Evolutionary conservation across 92 coral and sea anemone genomes (phyloP).

Genomic region (Bergia puertoricense): DNA sequence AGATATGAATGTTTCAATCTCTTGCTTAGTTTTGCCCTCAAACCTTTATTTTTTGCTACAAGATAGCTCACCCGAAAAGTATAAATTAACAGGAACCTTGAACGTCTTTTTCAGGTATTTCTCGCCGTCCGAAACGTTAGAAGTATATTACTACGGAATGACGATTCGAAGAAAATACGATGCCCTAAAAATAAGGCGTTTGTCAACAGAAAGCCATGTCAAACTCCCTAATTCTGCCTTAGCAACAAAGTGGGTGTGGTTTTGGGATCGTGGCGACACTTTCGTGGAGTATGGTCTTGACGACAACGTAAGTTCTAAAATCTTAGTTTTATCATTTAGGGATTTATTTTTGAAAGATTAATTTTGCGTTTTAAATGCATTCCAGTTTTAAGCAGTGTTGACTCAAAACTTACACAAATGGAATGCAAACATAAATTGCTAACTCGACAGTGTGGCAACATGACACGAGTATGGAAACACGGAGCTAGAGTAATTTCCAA

Average conservation of each 20-base stretch:
- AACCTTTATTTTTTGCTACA: not conserved
- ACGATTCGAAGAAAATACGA: not conserved
- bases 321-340: too few relatives aligned
- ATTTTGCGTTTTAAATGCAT: too few relatives aligned
- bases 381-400: too few relatives aligned
- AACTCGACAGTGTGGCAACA: too few relatives aligned
- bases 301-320: not conserved
- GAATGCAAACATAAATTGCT: too few relatives aligned
- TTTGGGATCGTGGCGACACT: conserved; percentile 14
- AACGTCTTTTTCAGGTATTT: not conserved
- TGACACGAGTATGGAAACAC: too few relatives aligned
- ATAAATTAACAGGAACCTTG: not conserved
- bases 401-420: too few relatives aligned
- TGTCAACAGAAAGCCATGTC: conserved; percentile 11
- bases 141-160: not conserved
- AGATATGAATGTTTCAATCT: too few relatives aligned
- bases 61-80: not conserved
- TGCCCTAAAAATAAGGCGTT: not conserved
- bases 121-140: not conserved
- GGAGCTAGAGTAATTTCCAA: too few relatives aligned
- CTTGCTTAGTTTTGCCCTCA: not conserved
- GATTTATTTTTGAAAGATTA: too few relatives aligned
- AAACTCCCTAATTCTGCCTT: not conserved
- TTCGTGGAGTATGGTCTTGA: conserved; percentile 11
- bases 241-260: conserved; percentile 25